These are phyloP conservation scores for Otis tarda DNA, from an alignment of 2,113 vertebrate genomes.

Conservation along the genomic window DNA sequence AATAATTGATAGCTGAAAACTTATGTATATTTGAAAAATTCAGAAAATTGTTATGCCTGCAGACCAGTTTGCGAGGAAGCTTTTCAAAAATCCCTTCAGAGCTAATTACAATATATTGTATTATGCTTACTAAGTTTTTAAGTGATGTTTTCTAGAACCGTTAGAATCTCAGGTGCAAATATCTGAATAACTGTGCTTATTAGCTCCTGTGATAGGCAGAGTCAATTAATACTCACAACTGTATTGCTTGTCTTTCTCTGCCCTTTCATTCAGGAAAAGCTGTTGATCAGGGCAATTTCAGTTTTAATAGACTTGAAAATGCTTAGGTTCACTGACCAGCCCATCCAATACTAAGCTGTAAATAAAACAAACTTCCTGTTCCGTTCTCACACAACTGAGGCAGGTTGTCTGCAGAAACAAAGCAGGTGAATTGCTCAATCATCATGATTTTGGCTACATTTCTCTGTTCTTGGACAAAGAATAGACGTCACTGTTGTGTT, in stretches of 20 bases:
- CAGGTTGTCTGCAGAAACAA: not conserved
- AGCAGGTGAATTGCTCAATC: not conserved
- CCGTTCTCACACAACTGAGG: not conserved
- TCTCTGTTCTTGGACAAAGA: not conserved
- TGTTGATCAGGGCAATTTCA: slow-evolving; percentile 55
- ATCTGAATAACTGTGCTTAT: slow-evolving; percentile 56
- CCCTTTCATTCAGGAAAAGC: slow-evolving; percentile 45
- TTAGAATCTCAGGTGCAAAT: slow-evolving; percentile 66
- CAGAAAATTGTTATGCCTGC: not conserved
- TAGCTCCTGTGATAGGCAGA: slow-evolving; percentile 27
- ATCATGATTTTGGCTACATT: not conserved
- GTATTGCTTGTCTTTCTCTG: slow-evolving; percentile 30
- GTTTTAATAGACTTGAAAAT: not conserved
- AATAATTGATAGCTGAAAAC: not conserved
- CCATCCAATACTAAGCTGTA: not conserved
- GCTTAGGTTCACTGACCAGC: not conserved
- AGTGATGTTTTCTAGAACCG: slow-evolving; percentile 46
- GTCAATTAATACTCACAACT: not conserved
- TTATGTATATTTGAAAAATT: not conserved
- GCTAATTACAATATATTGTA: not conserved
- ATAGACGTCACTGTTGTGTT: not conserved
- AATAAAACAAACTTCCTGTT: not conserved
- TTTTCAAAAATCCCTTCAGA: slow-evolving; percentile 7
- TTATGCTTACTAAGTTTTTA: not conserved
- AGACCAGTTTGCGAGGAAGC: not conserved